These are phyloP conservation scores for Bugulina stolonifera DNA, from an alignment of 2,888 invertebrate species.

Conservation along the genomic window DNA sequence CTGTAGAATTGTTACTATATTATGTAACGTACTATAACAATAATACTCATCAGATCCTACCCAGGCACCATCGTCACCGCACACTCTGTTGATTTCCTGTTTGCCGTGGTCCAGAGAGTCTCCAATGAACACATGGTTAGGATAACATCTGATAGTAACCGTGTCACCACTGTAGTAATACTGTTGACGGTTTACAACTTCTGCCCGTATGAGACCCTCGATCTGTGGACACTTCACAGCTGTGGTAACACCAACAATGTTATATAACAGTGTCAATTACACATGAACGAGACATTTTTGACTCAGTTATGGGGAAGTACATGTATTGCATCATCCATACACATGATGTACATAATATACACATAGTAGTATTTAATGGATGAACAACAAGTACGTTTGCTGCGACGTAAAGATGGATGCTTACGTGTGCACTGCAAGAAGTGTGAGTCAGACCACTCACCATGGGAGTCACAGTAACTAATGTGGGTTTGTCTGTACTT, in stretches of 20 bases:
- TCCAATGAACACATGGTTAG: constrained; percentile 3
- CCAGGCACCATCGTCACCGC: neutral
- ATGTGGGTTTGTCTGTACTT: neutral
- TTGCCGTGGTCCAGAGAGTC: neutral
- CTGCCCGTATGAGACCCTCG: neutral
- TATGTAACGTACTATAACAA: constrained; percentile 9
- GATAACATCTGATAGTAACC: neutral
- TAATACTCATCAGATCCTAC: neutral
- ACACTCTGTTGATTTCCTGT: neutral
- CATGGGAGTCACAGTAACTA: neutral
- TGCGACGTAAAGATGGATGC: neutral
- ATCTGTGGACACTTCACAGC: neutral
- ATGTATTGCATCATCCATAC: no score
- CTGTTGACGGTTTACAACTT: neutral
- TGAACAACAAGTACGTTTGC: no score
- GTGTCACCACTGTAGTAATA: neutral
- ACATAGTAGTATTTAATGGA: no score
- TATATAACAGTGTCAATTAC: no score
- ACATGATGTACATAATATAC: no score
- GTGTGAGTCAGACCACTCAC: neutral
- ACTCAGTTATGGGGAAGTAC: no score
- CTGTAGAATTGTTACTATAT: neutral
- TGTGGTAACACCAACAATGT: no score
- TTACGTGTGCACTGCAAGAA: constrained; percentile 3
- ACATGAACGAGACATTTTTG: no score